Conservation (phyloP, 1,140 invertebrate species). For the Drosophila sturtevanti region DNA sequence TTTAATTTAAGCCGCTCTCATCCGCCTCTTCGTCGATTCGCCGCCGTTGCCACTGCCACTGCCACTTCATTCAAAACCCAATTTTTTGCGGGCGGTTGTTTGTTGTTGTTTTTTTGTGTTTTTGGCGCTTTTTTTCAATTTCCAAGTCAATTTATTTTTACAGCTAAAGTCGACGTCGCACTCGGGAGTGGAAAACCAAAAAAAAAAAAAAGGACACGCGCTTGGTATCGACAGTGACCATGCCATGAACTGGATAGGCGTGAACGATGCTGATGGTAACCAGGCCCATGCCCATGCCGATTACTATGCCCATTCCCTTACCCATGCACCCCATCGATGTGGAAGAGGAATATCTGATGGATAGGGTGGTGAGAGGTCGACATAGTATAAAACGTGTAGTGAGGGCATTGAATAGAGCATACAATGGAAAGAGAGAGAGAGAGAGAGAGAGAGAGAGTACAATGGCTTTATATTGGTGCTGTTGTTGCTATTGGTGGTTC, state of each 20-base stretch:
- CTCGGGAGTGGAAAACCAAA: conserved; percentile 44
- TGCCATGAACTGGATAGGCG: conserved; percentile 41
- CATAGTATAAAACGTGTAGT: conserved; percentile 7
- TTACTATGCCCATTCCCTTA: background rate
- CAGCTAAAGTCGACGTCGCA: conserved; percentile 55
- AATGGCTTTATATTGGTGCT: conserved; percentile 35
- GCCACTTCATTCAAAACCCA: conserved; percentile 44
- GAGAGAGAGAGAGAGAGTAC: conserved; percentile 65
- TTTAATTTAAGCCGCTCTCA: conserved; percentile 51
- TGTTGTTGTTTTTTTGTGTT: conserved; percentile 31
- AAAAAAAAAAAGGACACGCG: conserved; percentile 49
- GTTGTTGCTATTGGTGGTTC: conserved; percentile 16
- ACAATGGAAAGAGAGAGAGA: conserved; percentile 76
- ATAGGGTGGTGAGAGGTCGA: conserved; percentile 7
- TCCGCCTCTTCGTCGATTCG: conserved; percentile 39
- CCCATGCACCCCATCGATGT: background rate
- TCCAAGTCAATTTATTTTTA: conserved; percentile 81
- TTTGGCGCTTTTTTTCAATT: conserved; percentile 68
- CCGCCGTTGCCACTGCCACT: background rate
- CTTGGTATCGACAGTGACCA: conserved; percentile 39
- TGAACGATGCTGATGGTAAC: conserved; percentile 27
- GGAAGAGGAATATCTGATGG: conserved; percentile 1
- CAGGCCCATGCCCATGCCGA: background rate
- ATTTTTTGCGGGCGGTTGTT: conserved; percentile 35
- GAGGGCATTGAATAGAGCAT: conserved; percentile 7